These are phyloP conservation scores for Sebastes baramenuke DNA, from an alignment of 2,797 vertebrate genomes.

Conservation along the genomic window DNA sequence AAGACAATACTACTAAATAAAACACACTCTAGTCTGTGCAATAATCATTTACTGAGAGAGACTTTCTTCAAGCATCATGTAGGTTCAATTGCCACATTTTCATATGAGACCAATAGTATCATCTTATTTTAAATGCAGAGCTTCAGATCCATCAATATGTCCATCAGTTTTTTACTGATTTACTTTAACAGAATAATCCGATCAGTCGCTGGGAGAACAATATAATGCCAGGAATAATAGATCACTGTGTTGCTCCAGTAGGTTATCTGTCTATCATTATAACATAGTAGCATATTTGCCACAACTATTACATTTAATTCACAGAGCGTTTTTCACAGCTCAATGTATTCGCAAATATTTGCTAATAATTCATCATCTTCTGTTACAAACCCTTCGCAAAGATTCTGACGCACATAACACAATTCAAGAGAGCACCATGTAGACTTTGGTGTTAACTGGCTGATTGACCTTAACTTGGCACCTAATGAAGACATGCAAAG, in stretches of 20 bases:
- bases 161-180: background rate
- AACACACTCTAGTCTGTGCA: background rate
- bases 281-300: background rate
- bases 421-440: background rate
- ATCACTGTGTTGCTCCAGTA: background rate
- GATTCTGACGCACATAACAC: background rate
- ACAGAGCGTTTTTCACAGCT: background rate
- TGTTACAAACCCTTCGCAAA: background rate
- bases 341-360: background rate
- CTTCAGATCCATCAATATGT: background rate
- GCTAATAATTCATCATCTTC: background rate
- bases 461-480: background rate
- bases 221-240: background rate
- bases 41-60: background rate
- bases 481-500: background rate
- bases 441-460: background rate
- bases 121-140: background rate
- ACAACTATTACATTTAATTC: background rate
- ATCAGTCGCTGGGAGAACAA: background rate
- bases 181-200: background rate
- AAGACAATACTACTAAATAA: background rate
- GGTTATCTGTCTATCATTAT: background rate
- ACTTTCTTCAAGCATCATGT: background rate
- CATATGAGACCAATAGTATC: background rate
- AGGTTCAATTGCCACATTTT: background rate